Percentiles rank a stretch among this genome's conserved stretches.
Conservation (phyloP, 2,888 invertebrate species). For the Branchipolynoe longqiensis region DNA sequence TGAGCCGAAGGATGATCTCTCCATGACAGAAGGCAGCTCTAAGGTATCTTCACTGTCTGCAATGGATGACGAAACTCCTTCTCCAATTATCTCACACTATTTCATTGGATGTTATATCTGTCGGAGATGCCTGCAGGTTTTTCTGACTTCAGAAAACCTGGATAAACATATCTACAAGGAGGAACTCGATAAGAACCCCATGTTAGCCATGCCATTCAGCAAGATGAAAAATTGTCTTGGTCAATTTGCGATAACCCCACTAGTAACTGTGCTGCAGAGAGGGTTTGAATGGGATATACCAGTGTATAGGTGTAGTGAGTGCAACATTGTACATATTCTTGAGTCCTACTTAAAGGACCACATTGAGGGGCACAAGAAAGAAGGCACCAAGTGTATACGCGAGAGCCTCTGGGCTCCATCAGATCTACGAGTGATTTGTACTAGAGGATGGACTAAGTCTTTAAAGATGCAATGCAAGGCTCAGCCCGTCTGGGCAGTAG, state of each 20-base stretch:
- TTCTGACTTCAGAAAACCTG: neutral
- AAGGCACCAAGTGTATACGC: neutral
- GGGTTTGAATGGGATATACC: conserved; percentile 25
- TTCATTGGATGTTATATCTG: conserved; percentile 10
- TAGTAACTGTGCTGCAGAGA: neutral
- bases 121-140: conserved; percentile 5
- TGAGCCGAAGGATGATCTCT: neutral
- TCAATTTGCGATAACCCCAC: neutral
- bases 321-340: neutral
- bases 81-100: too few relatives aligned
- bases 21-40: too few relatives aligned
- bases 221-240: neutral
- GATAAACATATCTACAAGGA: conserved; percentile 4
- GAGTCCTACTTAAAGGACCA: conserved; percentile 7
- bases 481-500: neutral
- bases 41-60: too few relatives aligned
- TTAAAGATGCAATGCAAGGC: neutral
- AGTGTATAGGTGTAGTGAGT: neutral
- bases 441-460: conserved; percentile 8
- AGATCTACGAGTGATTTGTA: conserved; percentile 1
- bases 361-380: neutral
- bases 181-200: neutral
- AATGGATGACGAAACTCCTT: too few relatives aligned
- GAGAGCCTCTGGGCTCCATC: conserved; percentile 8
- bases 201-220: neutral